Base-by-base conservation (phyloP, 2,113 vertebrate species). In the Hystrix cristata region DNA sequence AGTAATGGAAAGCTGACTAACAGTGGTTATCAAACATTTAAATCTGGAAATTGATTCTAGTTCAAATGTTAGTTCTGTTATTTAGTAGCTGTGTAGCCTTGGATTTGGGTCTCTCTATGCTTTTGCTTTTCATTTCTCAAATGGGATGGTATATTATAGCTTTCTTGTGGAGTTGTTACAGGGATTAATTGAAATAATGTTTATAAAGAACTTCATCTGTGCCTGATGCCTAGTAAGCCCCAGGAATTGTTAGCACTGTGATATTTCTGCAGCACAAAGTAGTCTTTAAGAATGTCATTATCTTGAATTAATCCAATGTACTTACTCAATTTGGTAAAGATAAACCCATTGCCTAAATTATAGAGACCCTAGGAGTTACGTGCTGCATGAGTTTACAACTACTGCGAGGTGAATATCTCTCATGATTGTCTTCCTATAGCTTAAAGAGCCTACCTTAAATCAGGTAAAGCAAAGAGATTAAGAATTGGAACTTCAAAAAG, bases 251-350 rank as follows among this genome's bases (percentile, higher is more conserved):
- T 84, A 96, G 34, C 60, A 79, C 87, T 92, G 76, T 72, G 29
- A 7, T 64, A 82, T 69, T 8, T 96, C 53, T 92, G 57, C 46
- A 88, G 76, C 29, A 92, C 31, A 93, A 91, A 87, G 60, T 16
- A 82, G 65, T 51, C 38, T 57, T 82, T 83, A 92, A 95, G 74
- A 91, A 69, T 62, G 46, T 53, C 72, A 93, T 38, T 96, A 86
- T 93, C 51, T 87, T 87, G 34, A 87, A 86, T 93, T 90, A 90
- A 95, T 95, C 57, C 74, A 82, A 94, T 53, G 90, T 81, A 81
- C 27, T 95, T 91, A 94, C 12, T 94, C 64, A 95, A 81, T 71
- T 96, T 79, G 84, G 76, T 71, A 95, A 95, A 96, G 94, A 81
- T 72, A 95, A 95, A 91, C 53, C 55, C 59, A 93, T 83, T 91